Conservation (phyloP, 2,113 vertebrate species). For the Phyllostomus hastatus region DNA sequence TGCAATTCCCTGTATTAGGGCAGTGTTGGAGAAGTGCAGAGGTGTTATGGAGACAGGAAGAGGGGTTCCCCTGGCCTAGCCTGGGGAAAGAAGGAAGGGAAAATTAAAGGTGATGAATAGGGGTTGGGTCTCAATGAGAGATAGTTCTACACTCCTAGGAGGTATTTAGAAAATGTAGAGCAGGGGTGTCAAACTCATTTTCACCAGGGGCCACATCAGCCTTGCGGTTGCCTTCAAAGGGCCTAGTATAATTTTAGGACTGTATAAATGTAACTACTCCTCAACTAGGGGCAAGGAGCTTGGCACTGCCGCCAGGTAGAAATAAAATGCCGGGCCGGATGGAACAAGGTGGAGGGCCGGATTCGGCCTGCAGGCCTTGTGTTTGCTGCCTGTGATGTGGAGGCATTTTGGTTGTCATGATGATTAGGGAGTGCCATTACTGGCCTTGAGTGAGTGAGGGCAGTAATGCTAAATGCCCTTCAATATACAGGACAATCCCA, state of each 20-base stretch:
- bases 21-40: not conserved
- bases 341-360: too few species aligned
- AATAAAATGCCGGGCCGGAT: too few species aligned
- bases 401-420: not conserved
- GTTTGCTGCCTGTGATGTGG: too few species aligned
- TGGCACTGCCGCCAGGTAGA: too few species aligned
- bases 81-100: not conserved
- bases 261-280: too few species aligned
- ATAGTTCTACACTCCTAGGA: not conserved
- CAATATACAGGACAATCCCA: not conserved
- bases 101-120: not conserved
- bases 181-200: too few species aligned
- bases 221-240: too few species aligned
- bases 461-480: not conserved
- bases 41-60: not conserved
- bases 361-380: too few species aligned
- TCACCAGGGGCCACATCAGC: too few species aligned
- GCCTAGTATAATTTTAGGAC: too few species aligned
- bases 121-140: not conserved
- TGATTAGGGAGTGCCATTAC: not conserved
- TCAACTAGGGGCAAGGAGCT: too few species aligned
- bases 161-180: not conserved
- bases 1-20: not conserved
- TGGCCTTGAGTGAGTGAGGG: not conserved
- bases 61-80: not conserved